Conservation (phyloP, 2,888 invertebrate genomes). For the Agriotes lineatus region DNA sequence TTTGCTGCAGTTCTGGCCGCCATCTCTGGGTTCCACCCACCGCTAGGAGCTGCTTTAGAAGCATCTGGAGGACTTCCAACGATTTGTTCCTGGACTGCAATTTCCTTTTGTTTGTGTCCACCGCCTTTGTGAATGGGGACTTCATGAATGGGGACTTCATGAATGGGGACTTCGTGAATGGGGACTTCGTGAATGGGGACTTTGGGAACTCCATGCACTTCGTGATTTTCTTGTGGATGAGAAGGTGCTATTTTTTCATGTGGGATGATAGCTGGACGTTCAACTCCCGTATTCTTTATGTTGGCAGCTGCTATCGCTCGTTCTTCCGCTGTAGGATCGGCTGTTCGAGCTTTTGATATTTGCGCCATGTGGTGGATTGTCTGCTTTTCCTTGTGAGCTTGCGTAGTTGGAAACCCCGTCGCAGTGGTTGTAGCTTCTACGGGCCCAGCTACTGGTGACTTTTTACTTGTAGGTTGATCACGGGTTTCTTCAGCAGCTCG, state of each 20-base stretch:
- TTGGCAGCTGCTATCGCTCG: not conserved
- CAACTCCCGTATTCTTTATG: too few species aligned
- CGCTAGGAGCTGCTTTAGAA: too few species aligned
- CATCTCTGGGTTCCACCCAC: not conserved
- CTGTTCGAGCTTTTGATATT: slow-evolving; percentile 47
- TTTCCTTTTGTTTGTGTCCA: not conserved
- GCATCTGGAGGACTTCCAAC: not conserved
- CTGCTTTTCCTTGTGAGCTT: slow-evolving; percentile 53
- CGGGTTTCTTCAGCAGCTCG: slow-evolving; percentile 49
- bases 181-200: not conserved
- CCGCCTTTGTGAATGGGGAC: not conserved
- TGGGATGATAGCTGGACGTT: too few species aligned
- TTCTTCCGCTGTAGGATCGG: not conserved
- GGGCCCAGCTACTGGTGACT: not conserved
- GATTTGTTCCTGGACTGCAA: not conserved
- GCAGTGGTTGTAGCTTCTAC: not conserved
- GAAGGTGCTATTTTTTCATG: not conserved
- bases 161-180: not conserved
- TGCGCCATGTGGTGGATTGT: slow-evolving; percentile 56
- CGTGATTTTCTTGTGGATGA: not conserved
- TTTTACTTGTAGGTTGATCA: too few species aligned
- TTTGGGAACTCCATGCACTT: too few species aligned
- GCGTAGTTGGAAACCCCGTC: not conserved
- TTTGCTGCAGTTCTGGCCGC: not conserved
- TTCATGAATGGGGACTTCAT: not conserved